Evolutionary conservation across 2,113 vertebrate genomes (phyloP).

Genomic region (Zapus hudsonius): DNA sequence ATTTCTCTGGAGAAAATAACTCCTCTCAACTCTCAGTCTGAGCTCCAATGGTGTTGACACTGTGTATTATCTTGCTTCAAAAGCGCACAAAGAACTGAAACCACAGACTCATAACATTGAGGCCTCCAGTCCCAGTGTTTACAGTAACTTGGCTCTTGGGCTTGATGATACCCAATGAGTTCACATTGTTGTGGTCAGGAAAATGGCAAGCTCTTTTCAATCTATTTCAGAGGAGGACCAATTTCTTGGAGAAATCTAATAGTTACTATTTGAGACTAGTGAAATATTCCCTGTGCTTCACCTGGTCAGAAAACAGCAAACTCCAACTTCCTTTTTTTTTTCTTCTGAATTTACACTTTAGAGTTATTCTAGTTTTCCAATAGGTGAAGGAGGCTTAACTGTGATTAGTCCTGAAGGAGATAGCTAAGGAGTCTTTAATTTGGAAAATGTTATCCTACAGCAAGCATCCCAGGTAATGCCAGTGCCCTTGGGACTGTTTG

Average conservation of each 20-base stretch:
- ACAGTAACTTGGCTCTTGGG: not conserved
- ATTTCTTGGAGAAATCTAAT: not conserved
- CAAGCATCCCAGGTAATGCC: not conserved
- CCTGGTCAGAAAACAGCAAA: not conserved
- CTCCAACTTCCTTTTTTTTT: not conserved
- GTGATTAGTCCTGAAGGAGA: not conserved
- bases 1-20: not conserved
- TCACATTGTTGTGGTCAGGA: not conserved
- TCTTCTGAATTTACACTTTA: not conserved
- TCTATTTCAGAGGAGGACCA: not conserved
- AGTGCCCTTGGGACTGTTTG: not conserved
- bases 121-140: not conserved
- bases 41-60: not conserved
- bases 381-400: not conserved
- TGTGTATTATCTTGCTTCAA: not conserved
- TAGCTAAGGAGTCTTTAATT: conserved; percentile 12
- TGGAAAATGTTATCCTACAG: not conserved
- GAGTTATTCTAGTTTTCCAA: not conserved
- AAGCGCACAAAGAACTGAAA: not conserved
- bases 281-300: not conserved
- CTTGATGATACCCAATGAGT: not conserved
- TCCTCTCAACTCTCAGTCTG: not conserved
- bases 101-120: not conserved
- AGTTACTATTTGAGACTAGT: not conserved
- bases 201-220: not conserved